A percentile compares a stretch with the other conserved stretches of the same genome.
Conservation (phyloP, 1,140 invertebrate genomes). For the Papilio xuthus region DNA sequence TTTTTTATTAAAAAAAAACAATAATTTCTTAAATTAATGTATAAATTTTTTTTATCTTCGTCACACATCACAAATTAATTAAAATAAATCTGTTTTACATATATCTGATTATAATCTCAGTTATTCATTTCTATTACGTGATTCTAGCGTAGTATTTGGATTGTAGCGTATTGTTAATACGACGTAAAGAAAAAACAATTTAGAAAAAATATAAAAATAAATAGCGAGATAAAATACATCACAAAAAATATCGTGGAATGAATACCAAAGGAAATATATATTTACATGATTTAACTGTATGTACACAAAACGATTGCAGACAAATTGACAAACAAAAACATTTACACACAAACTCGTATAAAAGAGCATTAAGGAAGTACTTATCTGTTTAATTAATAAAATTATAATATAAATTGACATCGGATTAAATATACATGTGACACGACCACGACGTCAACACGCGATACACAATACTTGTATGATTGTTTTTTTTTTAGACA, state of each 20-base stretch:
- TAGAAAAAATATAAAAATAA: conserved; percentile 30
- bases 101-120: background rate
- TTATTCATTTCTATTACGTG: background rate
- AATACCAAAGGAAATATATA: conserved; percentile 34
- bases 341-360: conserved; percentile 28
- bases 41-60: background rate
- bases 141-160: conserved; percentile 36
- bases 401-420: conserved; percentile 34
- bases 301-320: conserved; percentile 32
- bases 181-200: conserved; percentile 5
- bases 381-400: conserved; percentile 16
- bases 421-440: conserved; percentile 3
- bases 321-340: background rate
- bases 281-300: conserved; percentile 37
- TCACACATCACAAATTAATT: conserved; percentile 11
- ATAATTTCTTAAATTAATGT: conserved; percentile 1
- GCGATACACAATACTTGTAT: too few species aligned
- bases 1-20: conserved; percentile 4
- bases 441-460: background rate
- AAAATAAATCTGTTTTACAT: conserved; percentile 13
- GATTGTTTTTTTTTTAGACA: too few species aligned
- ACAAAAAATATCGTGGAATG: conserved; percentile 35
- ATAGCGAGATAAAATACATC: conserved; percentile 10
- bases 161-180: background rate
- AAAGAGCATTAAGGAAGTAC: conserved; percentile 19